phyloP scores from a whole-genome alignment of 2,113 vertebrate genomes.

The Emydura subglobosa region DNA sequence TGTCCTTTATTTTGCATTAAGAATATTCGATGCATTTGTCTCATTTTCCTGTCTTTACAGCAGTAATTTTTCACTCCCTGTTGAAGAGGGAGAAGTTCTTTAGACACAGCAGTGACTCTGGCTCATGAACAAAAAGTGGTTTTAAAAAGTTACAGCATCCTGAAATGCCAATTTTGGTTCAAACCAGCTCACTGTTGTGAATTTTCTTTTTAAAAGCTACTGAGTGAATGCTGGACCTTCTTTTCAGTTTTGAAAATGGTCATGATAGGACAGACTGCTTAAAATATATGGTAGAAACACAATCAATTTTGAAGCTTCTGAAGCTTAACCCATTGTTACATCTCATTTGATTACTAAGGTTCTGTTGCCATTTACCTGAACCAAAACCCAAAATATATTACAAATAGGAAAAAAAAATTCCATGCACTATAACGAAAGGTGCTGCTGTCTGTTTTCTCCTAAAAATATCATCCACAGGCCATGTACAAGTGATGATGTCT shows the following conservation, averaged over 20 bases:
- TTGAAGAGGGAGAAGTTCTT: not conserved
- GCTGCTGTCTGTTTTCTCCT: not conserved
- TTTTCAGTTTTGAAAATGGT: conserved; percentile 27
- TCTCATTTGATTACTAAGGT: not conserved
- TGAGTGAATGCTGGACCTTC: not conserved
- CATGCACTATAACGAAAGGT: rapidly evolving
- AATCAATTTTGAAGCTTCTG: not conserved
- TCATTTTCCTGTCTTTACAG: conserved; percentile 6
- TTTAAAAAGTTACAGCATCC: not conserved
- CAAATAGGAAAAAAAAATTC: not conserved
- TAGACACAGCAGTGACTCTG: not conserved
- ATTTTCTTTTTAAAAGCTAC: not conserved
- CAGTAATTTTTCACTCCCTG: not conserved
- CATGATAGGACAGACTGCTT: not conserved
- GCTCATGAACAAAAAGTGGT: conserved; percentile 23
- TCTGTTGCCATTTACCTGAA: not conserved
- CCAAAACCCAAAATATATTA: not conserved
- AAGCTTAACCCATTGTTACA: not conserved
- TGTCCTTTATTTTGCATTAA: not conserved
- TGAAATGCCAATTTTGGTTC: conserved; percentile 14
- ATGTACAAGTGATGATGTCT: not conserved
- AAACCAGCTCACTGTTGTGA: not conserved
- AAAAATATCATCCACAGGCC: not conserved
- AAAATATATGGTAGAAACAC: not conserved
- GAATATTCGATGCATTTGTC: not conserved